Conservation (phyloP, 2,113 vertebrate genomes). For the Leptobrachium ailaonicum region DNA sequence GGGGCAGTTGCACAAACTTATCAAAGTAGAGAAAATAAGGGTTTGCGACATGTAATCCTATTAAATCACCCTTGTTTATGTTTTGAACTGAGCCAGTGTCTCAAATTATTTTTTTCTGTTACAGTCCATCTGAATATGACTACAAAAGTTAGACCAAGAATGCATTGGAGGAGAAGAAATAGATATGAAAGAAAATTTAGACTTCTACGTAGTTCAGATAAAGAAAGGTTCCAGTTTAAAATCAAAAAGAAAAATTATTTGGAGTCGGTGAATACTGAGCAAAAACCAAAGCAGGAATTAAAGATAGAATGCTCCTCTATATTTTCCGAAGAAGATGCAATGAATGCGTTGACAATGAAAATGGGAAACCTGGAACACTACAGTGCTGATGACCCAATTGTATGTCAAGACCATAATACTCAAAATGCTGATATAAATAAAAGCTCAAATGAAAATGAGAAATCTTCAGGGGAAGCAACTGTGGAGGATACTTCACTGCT, state of each 20-base stretch:
- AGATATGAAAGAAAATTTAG: neutral
- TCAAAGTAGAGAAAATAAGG: too few relatives aligned
- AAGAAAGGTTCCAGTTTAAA: neutral
- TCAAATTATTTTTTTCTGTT: conserved; percentile 25
- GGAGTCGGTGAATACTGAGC: neutral
- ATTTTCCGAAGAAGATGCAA: neutral
- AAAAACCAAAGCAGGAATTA: neutral
- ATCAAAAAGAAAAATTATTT: neutral
- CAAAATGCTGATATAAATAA: too few relatives aligned
- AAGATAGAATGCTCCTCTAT: neutral
- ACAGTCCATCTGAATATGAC: conserved; percentile 40
- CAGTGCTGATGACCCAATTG: neutral
- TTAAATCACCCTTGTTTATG: too few relatives aligned
- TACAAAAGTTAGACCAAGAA: conserved; percentile 12
- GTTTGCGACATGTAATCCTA: too few relatives aligned
- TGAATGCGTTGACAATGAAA: neutral
- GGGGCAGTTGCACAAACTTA: too few relatives aligned
- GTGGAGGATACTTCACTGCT: too few relatives aligned
- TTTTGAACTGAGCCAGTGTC: too few relatives aligned
- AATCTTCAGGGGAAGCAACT: too few relatives aligned
- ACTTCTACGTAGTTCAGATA: neutral
- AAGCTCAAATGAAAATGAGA: too few relatives aligned
- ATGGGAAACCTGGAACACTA: neutral
- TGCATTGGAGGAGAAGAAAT: conserved; percentile 1
- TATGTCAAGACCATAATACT: too few relatives aligned